Evolutionary conservation across 2,113 vertebrate genomes (phyloP).

Genomic region (Arothron firmamentum): DNA sequence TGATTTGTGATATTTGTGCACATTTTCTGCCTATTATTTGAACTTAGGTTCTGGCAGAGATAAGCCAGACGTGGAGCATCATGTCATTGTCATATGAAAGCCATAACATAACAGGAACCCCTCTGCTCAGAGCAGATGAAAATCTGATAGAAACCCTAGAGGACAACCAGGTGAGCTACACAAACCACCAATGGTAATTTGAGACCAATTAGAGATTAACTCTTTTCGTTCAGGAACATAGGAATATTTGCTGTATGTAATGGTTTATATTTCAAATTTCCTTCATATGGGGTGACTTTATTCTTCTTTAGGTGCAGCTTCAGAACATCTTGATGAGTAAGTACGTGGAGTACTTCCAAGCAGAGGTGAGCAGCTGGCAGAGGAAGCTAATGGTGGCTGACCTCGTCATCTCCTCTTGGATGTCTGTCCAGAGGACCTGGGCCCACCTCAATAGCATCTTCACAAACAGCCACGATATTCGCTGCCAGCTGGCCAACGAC

Average conservation of each 20-base stretch:
- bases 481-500: constrained; percentile 78
- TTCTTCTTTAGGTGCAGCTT: constrained; percentile 67
- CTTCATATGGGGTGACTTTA: background rate
- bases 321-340: constrained; percentile 84
- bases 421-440: constrained; percentile 81
- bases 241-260: too few relatives aligned
- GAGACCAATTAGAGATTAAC: background rate
- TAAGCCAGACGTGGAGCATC: constrained; percentile 71
- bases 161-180: constrained; percentile 68
- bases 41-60: constrained; percentile 72
- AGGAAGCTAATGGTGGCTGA: constrained; percentile 77
- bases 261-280: background rate
- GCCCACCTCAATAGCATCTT: constrained; percentile 83
- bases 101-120: constrained; percentile 58
- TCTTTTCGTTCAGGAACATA: too few relatives aligned
- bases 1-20: background rate
- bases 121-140: constrained; percentile 76
- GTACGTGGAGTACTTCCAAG: constrained; percentile 80
- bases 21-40: background rate
- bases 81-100: constrained; percentile 72
- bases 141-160: constrained; percentile 80
- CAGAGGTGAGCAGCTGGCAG: constrained; percentile 80
- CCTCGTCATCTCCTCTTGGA: constrained; percentile 77
- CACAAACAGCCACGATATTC: constrained; percentile 80
- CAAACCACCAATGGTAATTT: background rate